Percentiles rank a stretch among this genome's conserved stretches.
phyloP scores from a whole-genome alignment of 2,113 vertebrate species.

The Pseudonaja textilis region DNA sequence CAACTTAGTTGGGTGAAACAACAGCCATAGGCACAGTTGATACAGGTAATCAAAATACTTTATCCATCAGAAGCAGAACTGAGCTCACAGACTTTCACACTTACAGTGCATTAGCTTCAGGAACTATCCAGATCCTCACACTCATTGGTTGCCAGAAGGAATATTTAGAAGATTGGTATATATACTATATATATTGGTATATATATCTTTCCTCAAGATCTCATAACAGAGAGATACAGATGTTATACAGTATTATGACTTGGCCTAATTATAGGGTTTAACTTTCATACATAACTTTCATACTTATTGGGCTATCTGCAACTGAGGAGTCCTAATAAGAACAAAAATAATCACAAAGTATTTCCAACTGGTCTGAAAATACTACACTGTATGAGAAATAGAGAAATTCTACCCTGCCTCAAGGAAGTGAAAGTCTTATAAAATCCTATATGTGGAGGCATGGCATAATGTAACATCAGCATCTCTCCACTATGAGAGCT shows the following conservation, averaged over 20 bases:
- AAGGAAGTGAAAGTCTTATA: neutral
- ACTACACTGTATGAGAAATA: neutral
- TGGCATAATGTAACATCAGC: neutral
- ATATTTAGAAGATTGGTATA: neutral
- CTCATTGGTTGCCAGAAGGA: neutral
- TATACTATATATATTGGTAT: too few relatives aligned
- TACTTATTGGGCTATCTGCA: neutral
- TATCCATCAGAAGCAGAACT: neutral
- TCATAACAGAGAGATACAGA: neutral
- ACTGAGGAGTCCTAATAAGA: neutral
- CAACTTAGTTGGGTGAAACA: neutral
- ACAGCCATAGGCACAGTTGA: neutral
- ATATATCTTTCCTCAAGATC: neutral
- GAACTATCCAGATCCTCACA: neutral
- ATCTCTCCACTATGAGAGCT: neutral
- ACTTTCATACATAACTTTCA: neutral
- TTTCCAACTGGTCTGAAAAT: neutral
- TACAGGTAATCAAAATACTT: neutral
- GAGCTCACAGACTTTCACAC: neutral
- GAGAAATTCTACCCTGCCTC: neutral
- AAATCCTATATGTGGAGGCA: neutral
- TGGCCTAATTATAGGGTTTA: neutral
- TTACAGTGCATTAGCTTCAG: neutral
- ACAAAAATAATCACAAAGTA: neutral
- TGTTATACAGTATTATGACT: neutral